Evolutionary conservation across 2,113 vertebrate species (phyloP), one percentile per base, ranked within the genome.

Genomic region (Anarrhichthys ocellatus): DNA sequence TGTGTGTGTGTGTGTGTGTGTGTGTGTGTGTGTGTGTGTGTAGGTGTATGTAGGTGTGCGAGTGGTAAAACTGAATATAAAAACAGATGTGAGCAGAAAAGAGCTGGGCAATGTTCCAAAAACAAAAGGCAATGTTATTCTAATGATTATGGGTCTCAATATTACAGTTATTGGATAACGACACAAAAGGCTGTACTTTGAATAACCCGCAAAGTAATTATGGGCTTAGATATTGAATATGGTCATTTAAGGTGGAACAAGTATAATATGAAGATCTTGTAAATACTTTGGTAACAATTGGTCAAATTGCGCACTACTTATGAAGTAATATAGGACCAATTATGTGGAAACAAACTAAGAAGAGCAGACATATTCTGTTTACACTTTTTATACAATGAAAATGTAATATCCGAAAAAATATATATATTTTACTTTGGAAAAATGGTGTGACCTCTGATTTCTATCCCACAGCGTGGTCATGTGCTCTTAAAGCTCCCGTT

Each of bases 1-100:
- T 38, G 61, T 24, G 71, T 78, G 10, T 65, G 69, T n/a, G 24
- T 34, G 61, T 64, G 10, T 65, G 69, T 72, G 78, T 69, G 78
- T 71, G 52, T 80, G 58, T 64, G 54, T 18, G 27, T 38, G 61
- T 24, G 71, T 78, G 10, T 65, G 69, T n/a, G 24, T 34, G 61
- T 64, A 1, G n/a, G 62, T 74, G 85, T 82, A 50, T 69, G 13
- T 42, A 6, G 58, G 72, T 24, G 38, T 63, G 46, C 46, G 8
- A 40, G 63, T 70, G 70, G 50, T 50, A n/a, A 56, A 81, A 76
- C 46, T 50, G 62, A 13, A 40, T 81, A 14, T 69, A 36, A 56
- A 74, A 72, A 46, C 5, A 70, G n/a, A 56, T 40, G 15, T 62
- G 20, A 14, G 32, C 56, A 73, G 9, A 83, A 64, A 2, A 56